phyloP scores from a whole-genome alignment of 2,113 vertebrate genomes.

The Caretta caretta region DNA sequence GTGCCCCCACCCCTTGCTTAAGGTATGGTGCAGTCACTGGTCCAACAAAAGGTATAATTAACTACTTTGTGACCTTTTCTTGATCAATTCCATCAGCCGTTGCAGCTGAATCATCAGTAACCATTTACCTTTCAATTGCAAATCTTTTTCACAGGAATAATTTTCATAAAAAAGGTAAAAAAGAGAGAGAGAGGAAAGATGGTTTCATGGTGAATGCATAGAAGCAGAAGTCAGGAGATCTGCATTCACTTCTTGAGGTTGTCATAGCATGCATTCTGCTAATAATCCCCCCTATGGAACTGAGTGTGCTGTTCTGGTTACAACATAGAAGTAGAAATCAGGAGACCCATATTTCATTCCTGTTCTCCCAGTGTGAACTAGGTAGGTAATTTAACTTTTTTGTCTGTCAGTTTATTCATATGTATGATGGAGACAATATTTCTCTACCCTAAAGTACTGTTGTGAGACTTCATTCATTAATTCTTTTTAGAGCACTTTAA shows the following conservation, averaged over 20 bases:
- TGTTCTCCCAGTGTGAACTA: not conserved
- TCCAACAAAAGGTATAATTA: not conserved
- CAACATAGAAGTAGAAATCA: not conserved
- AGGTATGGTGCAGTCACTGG: not conserved
- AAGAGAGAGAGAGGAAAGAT: not conserved
- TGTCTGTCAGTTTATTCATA: not conserved
- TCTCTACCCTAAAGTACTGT: not conserved
- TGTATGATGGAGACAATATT: not conserved
- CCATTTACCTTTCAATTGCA: not conserved
- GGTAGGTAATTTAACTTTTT: not conserved
- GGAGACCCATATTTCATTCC: not conserved
- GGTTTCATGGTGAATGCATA: not conserved
- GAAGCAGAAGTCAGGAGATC: not conserved
- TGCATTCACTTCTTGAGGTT: not conserved
- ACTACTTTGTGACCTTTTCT: not conserved
- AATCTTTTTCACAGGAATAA: not conserved
- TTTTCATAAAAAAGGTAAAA: not conserved
- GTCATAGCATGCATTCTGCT: not conserved
- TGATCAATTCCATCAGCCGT: not conserved
- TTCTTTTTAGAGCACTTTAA: not conserved
- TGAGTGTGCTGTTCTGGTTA: accelerated
- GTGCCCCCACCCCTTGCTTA: not conserved
- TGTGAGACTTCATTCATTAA: not conserved
- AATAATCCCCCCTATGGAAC: accelerated
- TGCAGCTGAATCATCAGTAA: not conserved